Percentiles rank a stretch among this genome's conserved stretches.
phyloP scores from a whole-genome alignment of 2,797 vertebrate genomes.

The Pteronotus mesoamericanus region DNA sequence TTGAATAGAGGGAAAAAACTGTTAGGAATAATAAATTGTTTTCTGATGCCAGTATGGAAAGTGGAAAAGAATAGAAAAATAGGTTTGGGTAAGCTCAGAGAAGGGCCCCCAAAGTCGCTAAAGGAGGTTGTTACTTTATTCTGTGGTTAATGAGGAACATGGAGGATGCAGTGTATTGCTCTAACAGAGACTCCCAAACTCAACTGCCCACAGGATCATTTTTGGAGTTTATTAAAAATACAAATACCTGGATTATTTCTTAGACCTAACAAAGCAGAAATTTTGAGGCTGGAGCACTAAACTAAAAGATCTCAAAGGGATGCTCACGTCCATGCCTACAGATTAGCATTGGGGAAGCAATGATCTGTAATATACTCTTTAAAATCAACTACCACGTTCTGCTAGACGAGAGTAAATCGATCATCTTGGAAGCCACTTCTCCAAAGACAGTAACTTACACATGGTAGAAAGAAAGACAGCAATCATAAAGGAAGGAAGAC shows the following conservation, averaged over 20 bases:
- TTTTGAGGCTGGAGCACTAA: not conserved
- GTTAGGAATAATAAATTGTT: not conserved
- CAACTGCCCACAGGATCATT: not conserved
- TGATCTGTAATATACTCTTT: not conserved
- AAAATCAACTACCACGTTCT: not conserved
- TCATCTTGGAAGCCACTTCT: not conserved
- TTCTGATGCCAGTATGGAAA: not conserved
- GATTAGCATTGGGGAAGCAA: not conserved
- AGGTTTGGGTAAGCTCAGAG: not conserved
- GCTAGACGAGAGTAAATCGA: not conserved
- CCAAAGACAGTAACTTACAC: not conserved
- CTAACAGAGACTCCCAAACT: not conserved
- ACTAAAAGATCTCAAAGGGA: not conserved
- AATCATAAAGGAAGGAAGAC: not conserved
- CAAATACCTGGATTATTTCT: not conserved
- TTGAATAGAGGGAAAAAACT: not conserved
- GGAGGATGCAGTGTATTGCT: not conserved
- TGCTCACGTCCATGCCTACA: not conserved
- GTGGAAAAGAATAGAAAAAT: not conserved
- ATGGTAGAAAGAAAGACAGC: not conserved
- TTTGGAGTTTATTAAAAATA: not conserved
- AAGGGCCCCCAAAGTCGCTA: not conserved
- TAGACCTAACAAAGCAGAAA: not conserved
- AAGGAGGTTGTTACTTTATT: not conserved
- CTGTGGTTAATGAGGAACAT: not conserved